Evolutionary conservation across 2,113 vertebrate genomes (phyloP), one percentile per base, ranked within the genome.

Genomic region (Clarias gariepinus): DNA sequence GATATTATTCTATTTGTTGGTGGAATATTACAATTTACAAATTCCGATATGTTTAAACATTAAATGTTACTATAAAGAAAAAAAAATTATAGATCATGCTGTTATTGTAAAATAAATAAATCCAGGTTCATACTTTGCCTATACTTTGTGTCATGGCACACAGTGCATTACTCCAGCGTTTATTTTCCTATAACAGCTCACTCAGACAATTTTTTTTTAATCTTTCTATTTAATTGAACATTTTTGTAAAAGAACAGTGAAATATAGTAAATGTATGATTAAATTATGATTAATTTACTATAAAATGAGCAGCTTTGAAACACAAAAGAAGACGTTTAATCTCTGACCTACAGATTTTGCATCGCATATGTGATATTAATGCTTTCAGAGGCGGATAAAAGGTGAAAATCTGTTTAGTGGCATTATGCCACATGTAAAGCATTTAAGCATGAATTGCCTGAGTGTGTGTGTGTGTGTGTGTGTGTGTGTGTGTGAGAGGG

Each of bases 371-470:
- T 57, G 47, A 28, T 57, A 8, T 78, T 66, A 81, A 80, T 3
- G 80, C 80, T 89, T 89, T 89, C 73, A 87, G 81, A 86, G 58
- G 61, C 52, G 81, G 53, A 90, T 88, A 76, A 88, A 90, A 86
- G 84, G 84, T 84, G 68, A 84, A 88, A 90, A 86, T 88, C 84
- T 88, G 78, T 90, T 90, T 90, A 88, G 81, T 90, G 87, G 86
- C 84, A 88, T 86, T 84, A 84, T 60, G 89, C 86, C 89, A 88
- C 82, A 86, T 78, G 66, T 86, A 85, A 87, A 76, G 84, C 53
- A 63, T 86, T 85, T 88, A 86, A 86, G 83, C 66, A 66, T 88
- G 84, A 81, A 88, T 85, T 84, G 84, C 77, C 85, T 84, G 74
- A 12, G 36, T 36, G 30, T 30, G 82, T n/a, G 82, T 28, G 41